These are phyloP conservation scores for Agelas oroides DNA, from an alignment of 37 sponge, comb jelly and placozoan genomes.

Conservation along the genomic window DNA sequence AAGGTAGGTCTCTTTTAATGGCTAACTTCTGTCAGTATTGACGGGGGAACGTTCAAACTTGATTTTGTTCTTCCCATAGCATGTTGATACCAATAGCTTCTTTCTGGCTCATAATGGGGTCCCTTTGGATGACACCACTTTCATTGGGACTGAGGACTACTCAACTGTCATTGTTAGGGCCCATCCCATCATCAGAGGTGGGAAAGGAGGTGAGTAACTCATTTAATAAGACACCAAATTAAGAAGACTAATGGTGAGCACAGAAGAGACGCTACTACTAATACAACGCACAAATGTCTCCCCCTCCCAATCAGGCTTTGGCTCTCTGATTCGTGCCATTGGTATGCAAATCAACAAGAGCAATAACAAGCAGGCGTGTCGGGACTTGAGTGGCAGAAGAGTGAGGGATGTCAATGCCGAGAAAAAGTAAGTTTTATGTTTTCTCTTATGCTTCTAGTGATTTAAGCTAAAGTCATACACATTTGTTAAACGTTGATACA, in stretches of 20 bases:
- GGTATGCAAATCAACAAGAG: slow-evolving; percentile 90
- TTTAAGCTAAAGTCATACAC: too few relatives aligned
- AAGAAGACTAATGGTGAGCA: too few relatives aligned
- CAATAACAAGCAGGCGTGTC: slow-evolving; percentile 89
- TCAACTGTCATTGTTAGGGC: slow-evolving; percentile 32
- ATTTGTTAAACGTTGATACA: too few relatives aligned
- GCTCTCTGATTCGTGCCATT: slow-evolving; percentile 95
- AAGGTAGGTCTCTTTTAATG: too few relatives aligned
- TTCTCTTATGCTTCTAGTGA: neutral
- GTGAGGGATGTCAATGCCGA: slow-evolving; percentile 93
- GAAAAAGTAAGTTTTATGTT: slow-evolving; percentile 71
- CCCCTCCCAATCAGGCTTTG: slow-evolving; percentile 86
- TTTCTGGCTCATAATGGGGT: slow-evolving; percentile 45
- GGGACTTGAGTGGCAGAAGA: slow-evolving; percentile 96
- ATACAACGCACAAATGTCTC: too few relatives aligned
- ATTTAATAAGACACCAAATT: too few relatives aligned
- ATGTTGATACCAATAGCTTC: neutral
- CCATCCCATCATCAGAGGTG: slow-evolving; percentile 63
- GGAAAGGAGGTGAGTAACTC: slow-evolving; percentile 82
- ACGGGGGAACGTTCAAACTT: too few relatives aligned
- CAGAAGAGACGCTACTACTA: too few relatives aligned
- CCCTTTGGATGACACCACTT: slow-evolving; percentile 48
- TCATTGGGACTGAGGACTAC: neutral
- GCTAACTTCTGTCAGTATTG: too few relatives aligned
- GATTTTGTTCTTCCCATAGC: neutral